Base-by-base conservation (phyloP, 2,888 invertebrate species). In the Tenthredo distinguenda region DNA sequence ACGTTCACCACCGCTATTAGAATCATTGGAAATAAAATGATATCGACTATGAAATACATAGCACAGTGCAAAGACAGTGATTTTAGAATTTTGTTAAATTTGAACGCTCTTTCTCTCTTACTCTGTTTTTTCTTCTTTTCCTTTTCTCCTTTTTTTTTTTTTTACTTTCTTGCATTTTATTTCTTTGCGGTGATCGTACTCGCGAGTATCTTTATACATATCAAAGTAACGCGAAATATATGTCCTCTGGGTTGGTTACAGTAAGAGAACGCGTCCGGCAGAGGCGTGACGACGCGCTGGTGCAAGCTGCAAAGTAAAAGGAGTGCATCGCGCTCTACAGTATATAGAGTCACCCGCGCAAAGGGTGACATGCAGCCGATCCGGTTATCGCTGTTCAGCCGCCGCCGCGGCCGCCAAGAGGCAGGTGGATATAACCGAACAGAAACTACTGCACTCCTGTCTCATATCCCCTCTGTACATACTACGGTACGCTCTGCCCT, bases 321-420 rank as follows among this genome's bases (percentile, higher is more conserved):
- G 68, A 47, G 31, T 65, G 65, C 83, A 40, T 81, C 47, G 81
- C 40, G 58, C 37, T 81, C 40, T 18, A 21, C 21, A 37, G 68
- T 83, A 68, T 91, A 90, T 91, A 91, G 91, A 93, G 91, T 93
- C 93, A 93, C 93, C 93, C 92, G 93, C 92, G 91, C 92, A 91
- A 92, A 92, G 93, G 92, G 92, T 93, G 92, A 93, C 93, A 93
- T 92, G 92, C 93, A 92, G 92, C 92, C 93, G 90, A 93, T 92
- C 93, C 93, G 92, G 93, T 93, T 93, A 91, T 86, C 86, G 87
- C 87, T 90, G 90, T 88, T 87, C 88, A 37, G 15, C 68, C 68
- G 87, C 85, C 87, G 89, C 43, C 83, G 83, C 68, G 6, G 68
- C 43, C 83, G 83, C 47, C 31, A 31, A 65, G 71, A 91, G 91